Base-by-base conservation (phyloP, 2,113 vertebrate species). In the Upupa epops region DNA sequence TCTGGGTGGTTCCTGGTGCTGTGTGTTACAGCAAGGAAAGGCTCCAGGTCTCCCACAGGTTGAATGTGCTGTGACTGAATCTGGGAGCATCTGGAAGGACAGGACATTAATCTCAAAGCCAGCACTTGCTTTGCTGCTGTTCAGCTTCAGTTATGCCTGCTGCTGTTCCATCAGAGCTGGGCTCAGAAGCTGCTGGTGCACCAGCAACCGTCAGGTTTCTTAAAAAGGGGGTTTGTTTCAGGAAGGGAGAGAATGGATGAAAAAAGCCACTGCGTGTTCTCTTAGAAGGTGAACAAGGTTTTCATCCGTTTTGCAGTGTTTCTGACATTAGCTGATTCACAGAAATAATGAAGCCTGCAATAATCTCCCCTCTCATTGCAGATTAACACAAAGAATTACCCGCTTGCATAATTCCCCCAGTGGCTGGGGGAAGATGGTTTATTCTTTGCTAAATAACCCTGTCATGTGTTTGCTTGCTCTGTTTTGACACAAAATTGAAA, bases 21-120 rank as follows among this genome's bases (percentile, higher is more conserved):
- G 34, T 59, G 46, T 1, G 1, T 63, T 26, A 29, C 29, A 56
- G 31, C 4, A 40, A 28, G 40, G 87, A 89, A 58, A 5, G 32
- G 16, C 22, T 94, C 84, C 89, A 91, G 78, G 6, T 82, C 74
- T 89, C 94, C 93, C 78, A 76, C 63, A 80, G 87, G 71, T 72
- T 94, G 70, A 25, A 0, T 58, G 63, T 45, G 80, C 56, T 69
- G 46, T 42, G 46, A 65, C 42, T 26, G 69, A 83, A 69, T 4
- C 64, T 55, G 54, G 69, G 36, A 94, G 54, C 91, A 72, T 76
- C 89, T 92, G 87, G 78, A 90, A 87, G 84, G 77, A 64, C 77
- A 65, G 74, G 36, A 56, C 54, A 10, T 28, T 22, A 10, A 34
- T 60, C 87, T 83, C 52, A 19, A 25, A 83, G 66, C 0, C 77